Evolutionary conservation across 2,113 vertebrate genomes (phyloP), one percentile per base, ranked within the genome.

Genomic region (Gila orcuttii): DNA sequence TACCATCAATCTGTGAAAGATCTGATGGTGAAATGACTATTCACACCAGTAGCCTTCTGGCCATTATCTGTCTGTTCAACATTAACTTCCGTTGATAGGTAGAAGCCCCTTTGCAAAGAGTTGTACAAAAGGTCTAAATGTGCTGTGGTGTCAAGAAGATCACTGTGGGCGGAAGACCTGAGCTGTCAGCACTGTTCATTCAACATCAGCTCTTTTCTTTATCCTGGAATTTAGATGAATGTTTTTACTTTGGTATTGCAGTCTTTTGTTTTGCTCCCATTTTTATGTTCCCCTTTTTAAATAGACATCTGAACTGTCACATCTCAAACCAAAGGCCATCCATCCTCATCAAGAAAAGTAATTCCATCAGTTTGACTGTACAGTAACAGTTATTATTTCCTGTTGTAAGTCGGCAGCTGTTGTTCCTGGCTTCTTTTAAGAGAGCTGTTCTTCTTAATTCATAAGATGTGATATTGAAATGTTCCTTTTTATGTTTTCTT

Each of bases 41-140:
- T 78, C 68, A 64, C 73, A 21, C 17, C 36, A 64, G 74, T 85
- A 79, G 81, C 83, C 81, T 85, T 79, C 42, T 55, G 55, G 52
- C 45, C 64, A 74, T 79, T 82, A 82, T 89, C 82, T 89, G 88
- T 60, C 74, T 83, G 55, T 71, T 87, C 83, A 87, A 86, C 86
- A 85, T 66, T 42, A 82, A 45, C 77, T 75, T 75, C 83, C 55
- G 17, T 85, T 88, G 84, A 86, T 83, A 60, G 83, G 73, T 57
- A 59, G 11, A 39, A 84, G 69, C 60, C 55, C 10, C 6, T 59
- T 21, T 79, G 23, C 76, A 83, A 79, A 74, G 76, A 39, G 45
- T 28, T 50, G 21, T 39, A 17, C 36, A 59, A 50, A 68, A 68
- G 9, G 19, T 82, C 60, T 75, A 86, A 47, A 64, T 83, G 60